Base-by-base conservation (phyloP, 2,888 invertebrate species). In the Steinernema hermaphroditum region DNA sequence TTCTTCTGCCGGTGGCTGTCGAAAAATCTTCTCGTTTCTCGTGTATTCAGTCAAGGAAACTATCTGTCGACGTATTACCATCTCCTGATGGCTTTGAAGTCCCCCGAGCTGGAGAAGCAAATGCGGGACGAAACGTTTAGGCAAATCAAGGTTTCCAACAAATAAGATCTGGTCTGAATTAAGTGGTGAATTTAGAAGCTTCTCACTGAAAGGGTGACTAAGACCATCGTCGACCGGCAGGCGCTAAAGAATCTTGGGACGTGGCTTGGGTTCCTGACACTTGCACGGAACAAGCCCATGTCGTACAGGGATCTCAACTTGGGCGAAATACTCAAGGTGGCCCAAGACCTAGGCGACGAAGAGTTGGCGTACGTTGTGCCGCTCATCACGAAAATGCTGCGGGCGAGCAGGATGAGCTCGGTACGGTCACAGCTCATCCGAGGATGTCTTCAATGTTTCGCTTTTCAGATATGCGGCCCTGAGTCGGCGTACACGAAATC, bases 211-310 rank as follows among this genome's bases (percentile, higher is more conserved):
- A 24, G 34, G 1, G 32, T n/a, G 16, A 27, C 62, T 6, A 62
- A 62, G 71, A 62, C 41, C 34, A 9, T 9, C 19, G 68, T 24
- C 27, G 57, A 54, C 16, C 6, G 62, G 16, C 57, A 34, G 29
- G 71, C 50, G 32, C 29, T 73, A 12, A 49, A 43, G 44, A 46
- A 54, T 2, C 46, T 34, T 14, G 73, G 73, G 0, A 62, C 62
- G 8, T 62, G 62, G 62, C 62, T 62, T 12, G 62, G 62, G 12
- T 62, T 62, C 62, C 29, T 62, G 29, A 62, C 62, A 16, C 29
- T 62, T 2, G 62, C 62, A 1, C 62, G 62, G 32, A 62, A 62
- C 62, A 62, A 62, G 34, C 62, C 62, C 29, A 29, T 62, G 62
- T 62, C 62, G 4, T 32, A 62, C 62, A 62, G 62, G n/a, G 62